These are phyloP conservation scores for Gymnopithys bicolor DNA, from an alignment of 2,797 vertebrate genomes.

Conservation along the genomic window DNA sequence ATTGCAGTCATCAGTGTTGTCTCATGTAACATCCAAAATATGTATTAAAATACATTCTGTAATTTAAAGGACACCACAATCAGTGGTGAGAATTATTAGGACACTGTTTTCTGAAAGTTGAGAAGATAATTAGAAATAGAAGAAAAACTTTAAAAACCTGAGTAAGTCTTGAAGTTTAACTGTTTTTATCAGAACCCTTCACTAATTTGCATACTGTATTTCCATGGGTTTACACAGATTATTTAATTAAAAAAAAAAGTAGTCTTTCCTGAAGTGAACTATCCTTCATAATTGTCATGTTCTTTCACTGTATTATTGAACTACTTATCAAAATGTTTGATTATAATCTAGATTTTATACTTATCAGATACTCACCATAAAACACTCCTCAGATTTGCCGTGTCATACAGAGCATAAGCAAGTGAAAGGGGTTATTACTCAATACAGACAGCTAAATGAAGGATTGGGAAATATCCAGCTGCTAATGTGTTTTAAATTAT, in stretches of 20 bases:
- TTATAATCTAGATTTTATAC: not conserved
- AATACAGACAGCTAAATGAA: not conserved
- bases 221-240: not conserved
- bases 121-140: not conserved
- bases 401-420: not conserved
- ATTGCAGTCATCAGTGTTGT: not conserved
- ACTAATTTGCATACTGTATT: not conserved
- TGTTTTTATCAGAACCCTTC: not conserved
- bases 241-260: not conserved
- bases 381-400: not conserved
- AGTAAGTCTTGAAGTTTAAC: not conserved
- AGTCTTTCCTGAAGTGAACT: not conserved
- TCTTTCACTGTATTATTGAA: not conserved
- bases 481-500: slow-evolving; percentile 61
- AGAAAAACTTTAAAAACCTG: not conserved
- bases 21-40: not conserved
- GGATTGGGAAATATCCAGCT: slow-evolving; percentile 19
- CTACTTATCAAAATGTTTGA: not conserved
- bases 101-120: not conserved
- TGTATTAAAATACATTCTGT: not conserved
- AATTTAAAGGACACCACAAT: not conserved
- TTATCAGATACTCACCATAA: not conserved
- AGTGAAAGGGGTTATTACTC: not conserved
- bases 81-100: not conserved
- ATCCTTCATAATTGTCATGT: not conserved